These are phyloP conservation scores for Hyla sarda DNA, from an alignment of 2,113 vertebrate species.

Conservation along the genomic window DNA sequence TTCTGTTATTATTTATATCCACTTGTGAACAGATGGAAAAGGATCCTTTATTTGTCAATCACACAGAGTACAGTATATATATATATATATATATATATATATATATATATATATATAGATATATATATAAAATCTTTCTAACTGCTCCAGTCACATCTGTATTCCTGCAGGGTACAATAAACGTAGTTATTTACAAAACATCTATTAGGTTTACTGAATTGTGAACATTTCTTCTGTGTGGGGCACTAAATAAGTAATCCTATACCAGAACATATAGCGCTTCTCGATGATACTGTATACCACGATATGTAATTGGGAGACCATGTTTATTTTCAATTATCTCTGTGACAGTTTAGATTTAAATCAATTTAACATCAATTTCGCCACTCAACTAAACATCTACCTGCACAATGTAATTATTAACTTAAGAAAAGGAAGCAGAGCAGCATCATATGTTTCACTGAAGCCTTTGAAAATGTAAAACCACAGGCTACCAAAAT, in stretches of 20 bases:
- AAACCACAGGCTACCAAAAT: slow-evolving; percentile 15
- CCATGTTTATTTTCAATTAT: slow-evolving; percentile 10
- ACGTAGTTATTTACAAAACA: neutral
- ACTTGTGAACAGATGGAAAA: neutral
- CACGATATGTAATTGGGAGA: neutral
- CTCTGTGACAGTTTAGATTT: neutral
- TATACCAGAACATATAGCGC: neutral
- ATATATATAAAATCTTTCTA: neutral
- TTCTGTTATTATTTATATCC: slow-evolving; percentile 9
- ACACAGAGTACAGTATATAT: neutral
- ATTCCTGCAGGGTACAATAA: neutral
- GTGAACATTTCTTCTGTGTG: neutral
- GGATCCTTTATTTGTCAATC: slow-evolving; percentile 24
- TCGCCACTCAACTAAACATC: neutral
- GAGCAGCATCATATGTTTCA: neutral
- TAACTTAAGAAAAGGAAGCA: slow-evolving; percentile 9
- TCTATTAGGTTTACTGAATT: neutral
- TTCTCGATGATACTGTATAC: neutral
- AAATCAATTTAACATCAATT: slow-evolving; percentile 7
- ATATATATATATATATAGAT: too few species aligned
- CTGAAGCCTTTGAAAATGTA: neutral
- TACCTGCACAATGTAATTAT: slow-evolving; percentile 10
- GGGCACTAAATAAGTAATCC: slow-evolving; percentile 1
- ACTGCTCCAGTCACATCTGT: neutral
- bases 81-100: too few species aligned